phyloP scores from a whole-genome alignment of 2,888 invertebrate genomes.

The Sphaerolaimus hirsutus region DNA sequence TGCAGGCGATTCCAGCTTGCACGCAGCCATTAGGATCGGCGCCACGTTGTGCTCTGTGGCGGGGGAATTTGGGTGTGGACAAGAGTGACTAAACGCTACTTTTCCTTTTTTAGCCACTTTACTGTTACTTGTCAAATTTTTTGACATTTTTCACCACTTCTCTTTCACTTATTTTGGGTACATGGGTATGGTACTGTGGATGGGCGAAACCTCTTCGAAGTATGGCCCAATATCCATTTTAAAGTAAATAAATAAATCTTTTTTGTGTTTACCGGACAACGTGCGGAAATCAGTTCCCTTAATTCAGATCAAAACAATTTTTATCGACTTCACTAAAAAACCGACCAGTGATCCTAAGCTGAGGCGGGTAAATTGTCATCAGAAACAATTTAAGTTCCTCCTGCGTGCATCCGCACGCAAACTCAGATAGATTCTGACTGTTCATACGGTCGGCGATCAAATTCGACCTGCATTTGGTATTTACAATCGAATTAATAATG shows the following conservation, averaged over 20 bases:
- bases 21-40: constrained; percentile 21
- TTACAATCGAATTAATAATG: no score
- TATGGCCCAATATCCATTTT: no score
- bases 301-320: no score
- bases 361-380: constrained; percentile 22
- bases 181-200: background rate
- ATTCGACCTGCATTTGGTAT: background rate
- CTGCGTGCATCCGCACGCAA: constrained; percentile 4
- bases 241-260: no score
- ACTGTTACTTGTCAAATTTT: no score
- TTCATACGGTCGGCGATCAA: background rate
- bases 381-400: constrained; percentile 6
- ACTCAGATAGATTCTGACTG: background rate
- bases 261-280: no score
- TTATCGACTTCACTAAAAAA: no score
- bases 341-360: constrained; percentile 21
- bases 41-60: constrained; percentile 19
- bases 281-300: no score
- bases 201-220: no score
- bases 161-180: background rate
- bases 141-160: background rate
- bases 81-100: no score
- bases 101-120: no score
- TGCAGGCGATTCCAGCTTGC: constrained; percentile 24
- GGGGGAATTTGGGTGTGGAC: no score